Base-by-base conservation (phyloP, 2,113 vertebrate genomes). In the Corythornis cristatus region DNA sequence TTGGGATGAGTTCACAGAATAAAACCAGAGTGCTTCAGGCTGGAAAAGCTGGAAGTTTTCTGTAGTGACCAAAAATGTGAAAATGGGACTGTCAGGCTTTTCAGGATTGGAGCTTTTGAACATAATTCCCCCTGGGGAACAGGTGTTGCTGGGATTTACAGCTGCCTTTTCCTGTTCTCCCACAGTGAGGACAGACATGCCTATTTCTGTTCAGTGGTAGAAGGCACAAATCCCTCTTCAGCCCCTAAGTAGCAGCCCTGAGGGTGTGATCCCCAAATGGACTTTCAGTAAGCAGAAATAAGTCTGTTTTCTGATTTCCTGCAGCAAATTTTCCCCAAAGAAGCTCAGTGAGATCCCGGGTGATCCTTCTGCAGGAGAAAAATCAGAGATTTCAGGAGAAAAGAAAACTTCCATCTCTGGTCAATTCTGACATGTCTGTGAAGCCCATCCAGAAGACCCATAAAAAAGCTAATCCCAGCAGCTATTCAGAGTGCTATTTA, bases 401-500 rank as follows among this genome's bases (percentile, higher is more conserved):
- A 79, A 28, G 11, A 71, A 71, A 77, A 56, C 9, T 64, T 8
- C 7, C 7, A 5, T 56, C 31, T 83, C 31, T 60, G 9, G 9
- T 42, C 11, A 33, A 11, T 4, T 74, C 46, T 6, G 2, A 14
- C 1, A 1, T 16, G 8, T 4, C 70, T 19, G 12, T 35, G 35
- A 50, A 83, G 31, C 11, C 9, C 72, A 25, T 5, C 0, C 2
- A 70, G 18, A 23, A 35, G n/a, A 28, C 20, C 11, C 58, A 18
- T 29, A 28, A 68, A 45, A 20, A 3, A 28, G 21, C 15, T 66
- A 17, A 40, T 28, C 25, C 12, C 43, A 46, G 9, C 42, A 60
- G n/a, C 31, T 68, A 10, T 33, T 42, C 0, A 0, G 8, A 16
- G 4, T 48, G 35, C 11, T 1, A 0, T 58, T 46, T 53, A 3